Conservation (phyloP, 2,797 vertebrate species). For the Enteromius mattozi region DNA sequence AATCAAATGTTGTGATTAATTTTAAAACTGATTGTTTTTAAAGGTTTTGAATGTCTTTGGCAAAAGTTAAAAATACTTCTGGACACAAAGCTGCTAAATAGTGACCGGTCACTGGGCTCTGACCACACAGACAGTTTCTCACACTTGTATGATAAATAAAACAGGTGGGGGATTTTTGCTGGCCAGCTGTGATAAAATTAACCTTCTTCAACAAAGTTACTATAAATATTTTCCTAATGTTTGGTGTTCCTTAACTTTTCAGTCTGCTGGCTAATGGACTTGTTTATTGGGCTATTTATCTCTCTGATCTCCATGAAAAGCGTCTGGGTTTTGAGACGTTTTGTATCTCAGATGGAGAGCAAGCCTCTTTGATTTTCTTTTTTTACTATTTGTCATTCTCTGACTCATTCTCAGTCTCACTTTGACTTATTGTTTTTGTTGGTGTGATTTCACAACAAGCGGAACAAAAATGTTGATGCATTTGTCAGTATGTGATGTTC, state of each 20-base stretch:
- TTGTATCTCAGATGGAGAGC: constrained; percentile 46
- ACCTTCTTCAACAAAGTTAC: constrained; percentile 28
- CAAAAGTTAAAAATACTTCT: not conserved
- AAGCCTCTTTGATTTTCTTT: constrained; percentile 44
- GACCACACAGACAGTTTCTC: constrained; percentile 33
- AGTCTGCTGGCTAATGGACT: constrained; percentile 23
- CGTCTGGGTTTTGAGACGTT: constrained; percentile 24
- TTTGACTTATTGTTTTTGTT: constrained; percentile 11
- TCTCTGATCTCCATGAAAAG: constrained; percentile 37
- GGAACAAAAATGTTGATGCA: constrained; percentile 18
- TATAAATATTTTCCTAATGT: constrained; percentile 29
- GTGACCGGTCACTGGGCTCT: not conserved
- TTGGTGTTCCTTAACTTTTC: constrained; percentile 27
- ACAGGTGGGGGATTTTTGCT: constrained; percentile 16
- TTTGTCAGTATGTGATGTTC: constrained; percentile 7
- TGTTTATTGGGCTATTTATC: constrained; percentile 54
- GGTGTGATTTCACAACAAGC: constrained; percentile 1
- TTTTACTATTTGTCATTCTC: constrained; percentile 1
- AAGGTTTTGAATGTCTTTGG: not conserved
- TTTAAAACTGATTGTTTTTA: not conserved
- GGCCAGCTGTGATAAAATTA: constrained; percentile 12
- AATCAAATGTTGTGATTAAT: not conserved
- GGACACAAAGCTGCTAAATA: not conserved
- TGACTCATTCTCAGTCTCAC: constrained; percentile 17
- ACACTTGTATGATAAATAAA: constrained; percentile 19